These are phyloP conservation scores for Tachypleus tridentatus DNA, from an alignment of 1,140 invertebrate species.

Conservation along the genomic window DNA sequence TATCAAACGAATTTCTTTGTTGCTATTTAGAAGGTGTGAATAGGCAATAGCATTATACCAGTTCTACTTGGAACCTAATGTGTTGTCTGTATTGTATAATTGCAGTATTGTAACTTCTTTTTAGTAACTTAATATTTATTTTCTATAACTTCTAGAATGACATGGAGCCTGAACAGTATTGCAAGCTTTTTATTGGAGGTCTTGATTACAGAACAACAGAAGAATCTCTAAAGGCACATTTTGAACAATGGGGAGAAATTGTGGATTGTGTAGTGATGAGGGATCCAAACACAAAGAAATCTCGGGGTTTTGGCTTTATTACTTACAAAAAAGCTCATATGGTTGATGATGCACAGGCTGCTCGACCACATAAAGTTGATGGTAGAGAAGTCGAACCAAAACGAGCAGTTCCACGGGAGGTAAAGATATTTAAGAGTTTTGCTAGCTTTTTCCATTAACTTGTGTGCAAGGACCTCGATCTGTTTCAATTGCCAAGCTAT, in stretches of 20 bases:
- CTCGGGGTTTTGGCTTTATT: constrained; percentile 92
- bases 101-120: too few relatives aligned
- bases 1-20: too few relatives aligned
- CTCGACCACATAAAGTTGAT: constrained; percentile 67
- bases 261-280: constrained; percentile 98
- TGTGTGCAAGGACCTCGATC: too few relatives aligned
- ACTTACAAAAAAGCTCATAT: constrained; percentile 84
- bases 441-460: too few relatives aligned
- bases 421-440: constrained; percentile 20
- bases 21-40: too few relatives aligned
- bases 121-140: too few relatives aligned
- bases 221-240: constrained; percentile 79
- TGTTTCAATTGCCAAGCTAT: too few relatives aligned
- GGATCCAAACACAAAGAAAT: constrained; percentile 74
- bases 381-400: constrained; percentile 90
- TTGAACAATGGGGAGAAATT: constrained; percentile 93
- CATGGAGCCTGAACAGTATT: constrained; percentile 65
- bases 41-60: too few relatives aligned
- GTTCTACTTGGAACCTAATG: too few relatives aligned
- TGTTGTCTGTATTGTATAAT: too few relatives aligned
- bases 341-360: constrained; percentile 89
- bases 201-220: constrained; percentile 91
- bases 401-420: constrained; percentile 77
- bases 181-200: constrained; percentile 96
- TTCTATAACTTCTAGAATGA: constrained; percentile 7